These are phyloP conservation scores for Paelopatides confundens DNA, from an alignment of 53 echinoderm and acorn worm genomes.

Conservation along the genomic window DNA sequence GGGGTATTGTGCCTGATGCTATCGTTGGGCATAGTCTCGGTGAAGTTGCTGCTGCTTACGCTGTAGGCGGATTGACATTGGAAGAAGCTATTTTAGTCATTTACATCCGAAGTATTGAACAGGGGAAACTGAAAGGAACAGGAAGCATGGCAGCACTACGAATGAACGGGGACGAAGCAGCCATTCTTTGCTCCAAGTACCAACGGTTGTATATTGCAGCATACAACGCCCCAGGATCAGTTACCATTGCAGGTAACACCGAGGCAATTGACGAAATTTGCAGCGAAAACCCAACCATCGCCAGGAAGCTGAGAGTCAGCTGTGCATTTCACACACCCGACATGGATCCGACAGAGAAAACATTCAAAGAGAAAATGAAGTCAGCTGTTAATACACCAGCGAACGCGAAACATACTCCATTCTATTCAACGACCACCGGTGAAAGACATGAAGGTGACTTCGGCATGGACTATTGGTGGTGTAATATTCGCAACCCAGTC, in stretches of 20 bases:
- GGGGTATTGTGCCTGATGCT: constrained; percentile 83
- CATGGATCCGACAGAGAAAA: constrained; percentile 90
- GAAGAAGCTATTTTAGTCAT: constrained; percentile 87
- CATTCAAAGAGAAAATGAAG: constrained; percentile 80
- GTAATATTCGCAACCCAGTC: constrained; percentile 82
- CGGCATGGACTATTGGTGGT: constrained; percentile 90
- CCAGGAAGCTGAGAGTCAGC: constrained; percentile 86
- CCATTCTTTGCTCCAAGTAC: constrained; percentile 68
- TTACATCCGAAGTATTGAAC: constrained; percentile 86
- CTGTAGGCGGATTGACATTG: constrained; percentile 80
- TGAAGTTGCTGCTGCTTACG: constrained; percentile 97
- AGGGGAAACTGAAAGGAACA: constrained; percentile 84
- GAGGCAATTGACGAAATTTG: constrained; percentile 71
- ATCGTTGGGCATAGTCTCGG: constrained; percentile 95
- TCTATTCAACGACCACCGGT: constrained; percentile 87
- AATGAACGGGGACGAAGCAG: constrained; percentile 67
- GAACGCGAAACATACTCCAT: constrained; percentile 54
- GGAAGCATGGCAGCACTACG: constrained; percentile 95
- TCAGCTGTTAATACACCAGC: constrained; percentile 71
- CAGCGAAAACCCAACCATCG: constrained; percentile 73
- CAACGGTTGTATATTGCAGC: constrained; percentile 87
- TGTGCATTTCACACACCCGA: constrained; percentile 94
- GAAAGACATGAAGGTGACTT: constrained; percentile 79
- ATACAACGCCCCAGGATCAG: constrained; percentile 82
- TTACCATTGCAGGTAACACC: constrained; percentile 78